Conservation (phyloP, 2,113 vertebrate genomes). For the Cryptomyrus ogoouensis region DNA sequence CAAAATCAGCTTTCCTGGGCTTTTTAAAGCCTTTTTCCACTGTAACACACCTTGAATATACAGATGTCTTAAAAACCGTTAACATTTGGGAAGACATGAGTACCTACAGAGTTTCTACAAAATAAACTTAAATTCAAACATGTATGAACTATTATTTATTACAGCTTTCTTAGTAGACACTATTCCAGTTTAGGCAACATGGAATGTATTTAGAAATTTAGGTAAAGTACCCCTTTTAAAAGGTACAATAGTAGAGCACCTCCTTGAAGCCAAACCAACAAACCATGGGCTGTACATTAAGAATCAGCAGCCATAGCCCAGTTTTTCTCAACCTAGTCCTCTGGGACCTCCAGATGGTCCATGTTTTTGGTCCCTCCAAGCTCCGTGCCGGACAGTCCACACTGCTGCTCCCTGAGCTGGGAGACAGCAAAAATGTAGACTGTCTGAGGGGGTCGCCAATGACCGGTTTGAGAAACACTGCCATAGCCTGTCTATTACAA, state of each 20-base stretch:
- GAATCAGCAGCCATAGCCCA: background rate
- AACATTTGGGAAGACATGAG: background rate
- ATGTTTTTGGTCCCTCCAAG: background rate
- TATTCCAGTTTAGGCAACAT: background rate
- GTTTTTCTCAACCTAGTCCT: background rate
- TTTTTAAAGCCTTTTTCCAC: background rate
- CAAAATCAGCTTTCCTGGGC: background rate
- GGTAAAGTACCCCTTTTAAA: background rate
- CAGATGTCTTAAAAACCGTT: background rate
- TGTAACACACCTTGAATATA: background rate
- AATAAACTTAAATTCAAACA: background rate
- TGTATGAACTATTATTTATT: background rate
- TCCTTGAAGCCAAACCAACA: background rate
- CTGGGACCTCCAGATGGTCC: background rate
- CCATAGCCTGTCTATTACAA: slow-evolving; percentile 44
- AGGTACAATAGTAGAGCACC: background rate
- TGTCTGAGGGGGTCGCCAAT: background rate
- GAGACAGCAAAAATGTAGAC: background rate
- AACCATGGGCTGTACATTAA: background rate
- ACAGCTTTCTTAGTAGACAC: background rate
- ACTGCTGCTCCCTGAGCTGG: background rate
- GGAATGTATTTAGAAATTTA: background rate
- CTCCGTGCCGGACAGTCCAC: background rate
- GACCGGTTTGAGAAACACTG: background rate
- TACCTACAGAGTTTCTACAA: background rate